A percentile compares a stretch with the other conserved stretches of the same genome.
Conservation (phyloP, 2,888 invertebrate genomes). For the Phyllotreta striolata region DNA sequence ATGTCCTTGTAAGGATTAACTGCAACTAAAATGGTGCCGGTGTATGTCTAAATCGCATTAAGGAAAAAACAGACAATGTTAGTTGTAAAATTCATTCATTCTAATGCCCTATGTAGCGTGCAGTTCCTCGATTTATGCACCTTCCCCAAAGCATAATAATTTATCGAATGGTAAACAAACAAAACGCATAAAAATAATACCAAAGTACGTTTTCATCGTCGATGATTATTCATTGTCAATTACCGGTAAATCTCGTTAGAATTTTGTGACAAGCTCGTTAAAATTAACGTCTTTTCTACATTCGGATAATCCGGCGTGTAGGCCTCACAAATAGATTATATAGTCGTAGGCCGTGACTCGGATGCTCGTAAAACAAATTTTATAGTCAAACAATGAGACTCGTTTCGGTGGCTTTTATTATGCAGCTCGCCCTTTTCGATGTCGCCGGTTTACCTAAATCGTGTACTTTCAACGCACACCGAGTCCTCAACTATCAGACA, state of each 20-base stretch:
- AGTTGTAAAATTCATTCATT: neutral
- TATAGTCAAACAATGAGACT: constrained; percentile 18
- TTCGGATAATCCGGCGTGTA: neutral
- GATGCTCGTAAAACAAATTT: constrained; percentile 24
- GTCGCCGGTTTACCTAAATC: no score
- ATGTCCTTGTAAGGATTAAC: constrained; percentile 95
- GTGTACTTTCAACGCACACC: no score
- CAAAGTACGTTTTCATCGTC: no score
- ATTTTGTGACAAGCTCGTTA: constrained; percentile 3
- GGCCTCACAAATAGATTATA: constrained; percentile 17
- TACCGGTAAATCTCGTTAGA: no score
- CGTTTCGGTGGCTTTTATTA: constrained; percentile 22
- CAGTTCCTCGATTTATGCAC: no score
- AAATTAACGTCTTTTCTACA: constrained; percentile 1
- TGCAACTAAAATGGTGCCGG: constrained; percentile 90
- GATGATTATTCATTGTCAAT: no score
- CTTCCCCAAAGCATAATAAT: no score
- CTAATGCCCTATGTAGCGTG: no score
- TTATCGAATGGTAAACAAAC: no score
- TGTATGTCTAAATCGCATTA: constrained; percentile 80
- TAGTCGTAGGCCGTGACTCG: constrained; percentile 21
- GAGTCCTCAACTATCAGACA: constrained; percentile 1
- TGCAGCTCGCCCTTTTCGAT: constrained; percentile 10
- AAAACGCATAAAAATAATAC: no score
- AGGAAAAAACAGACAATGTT: constrained; percentile 62